Base-by-base conservation (phyloP, 2,113 vertebrate species). In the Edolisoma coerulescens region DNA sequence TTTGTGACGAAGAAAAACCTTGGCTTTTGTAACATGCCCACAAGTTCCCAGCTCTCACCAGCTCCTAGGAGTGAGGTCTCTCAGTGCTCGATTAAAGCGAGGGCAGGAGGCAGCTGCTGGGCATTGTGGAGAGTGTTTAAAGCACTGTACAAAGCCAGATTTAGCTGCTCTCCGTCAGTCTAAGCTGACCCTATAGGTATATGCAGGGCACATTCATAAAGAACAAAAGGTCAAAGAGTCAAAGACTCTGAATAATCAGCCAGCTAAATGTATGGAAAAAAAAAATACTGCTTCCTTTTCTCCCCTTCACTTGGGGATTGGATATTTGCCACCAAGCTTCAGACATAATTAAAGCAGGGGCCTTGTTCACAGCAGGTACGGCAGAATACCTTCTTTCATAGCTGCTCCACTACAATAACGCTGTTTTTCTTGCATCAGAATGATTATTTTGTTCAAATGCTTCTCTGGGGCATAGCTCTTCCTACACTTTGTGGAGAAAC, bases 201-300 rank as follows among this genome's bases (percentile, higher is more conserved):
- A 95, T 17, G 59, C 64, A 74, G 88, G 87, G 71, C 93, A 96
- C 82, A 59, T 92, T 94, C 80, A 71, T 92, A 42, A 90, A 88
- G 95, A 96, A 87, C 95, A 95, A 94, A 95, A 94, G 92, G 93
- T 94, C 82, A 90, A 88, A 91, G 76, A 92, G 90, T 86, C 95
- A 96, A 93, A 96, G 75, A 68, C 93, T 93, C 68, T 32, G 95
- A 95, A 94, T 91, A 96, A 94, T 91, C 87, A 92, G 68, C 75
- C 76, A 64, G 9, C 76, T 86, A 95, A 96, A 94, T 67, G 71
- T 92, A 93, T 70, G 52, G 63, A 39, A 73, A 94, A 93, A 94
- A 93, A 89, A 80, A 84, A 69, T 56, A 84, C 68, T 86, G 69
- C 56, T 89, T 95, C 80, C 59, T 83, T 94, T 91, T 86, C 50